A percentile compares a stretch with the other conserved stretches of the same genome.
Conservation (phyloP, 2,888 invertebrate genomes). For the Blastobasis lacticolella region DNA sequence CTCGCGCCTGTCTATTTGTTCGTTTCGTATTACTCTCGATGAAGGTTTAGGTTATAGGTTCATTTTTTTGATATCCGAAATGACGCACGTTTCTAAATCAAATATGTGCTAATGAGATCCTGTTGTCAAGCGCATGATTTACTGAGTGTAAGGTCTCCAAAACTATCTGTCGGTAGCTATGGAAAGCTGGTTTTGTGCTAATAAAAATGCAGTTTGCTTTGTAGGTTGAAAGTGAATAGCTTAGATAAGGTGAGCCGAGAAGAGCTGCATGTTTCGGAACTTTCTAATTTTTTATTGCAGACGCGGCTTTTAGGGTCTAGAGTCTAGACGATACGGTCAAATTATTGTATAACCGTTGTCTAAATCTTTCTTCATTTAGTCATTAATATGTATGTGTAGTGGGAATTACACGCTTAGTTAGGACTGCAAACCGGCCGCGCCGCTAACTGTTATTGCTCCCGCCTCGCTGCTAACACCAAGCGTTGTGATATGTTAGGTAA, state of each 20-base stretch:
- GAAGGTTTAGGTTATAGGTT: too few species aligned
- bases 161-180: conserved; percentile 14
- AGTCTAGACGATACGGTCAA: conserved; percentile 24
- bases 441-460: too few species aligned
- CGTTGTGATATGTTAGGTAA: too few species aligned
- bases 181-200: conserved; percentile 64
- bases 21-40: too few species aligned
- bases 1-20: too few species aligned
- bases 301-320: conserved; percentile 63
- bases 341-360: conserved; percentile 15
- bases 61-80: too few species aligned
- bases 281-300: conserved; percentile 66
- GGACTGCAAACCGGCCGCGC: too few species aligned
- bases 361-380: background rate
- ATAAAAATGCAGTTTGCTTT: conserved; percentile 67
- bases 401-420: background rate
- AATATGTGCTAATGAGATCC: too few species aligned
- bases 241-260: conserved; percentile 48
- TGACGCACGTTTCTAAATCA: too few species aligned
- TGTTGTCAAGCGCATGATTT: too few species aligned
- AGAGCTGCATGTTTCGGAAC: conserved; percentile 56
- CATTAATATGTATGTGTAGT: background rate
- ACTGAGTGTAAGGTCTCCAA: too few species aligned
- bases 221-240: conserved; percentile 56
- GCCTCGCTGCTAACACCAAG: too few species aligned